Evolutionary conservation across 2,113 vertebrate species (phyloP).

Genomic region (Cebidichthys violaceus): DNA sequence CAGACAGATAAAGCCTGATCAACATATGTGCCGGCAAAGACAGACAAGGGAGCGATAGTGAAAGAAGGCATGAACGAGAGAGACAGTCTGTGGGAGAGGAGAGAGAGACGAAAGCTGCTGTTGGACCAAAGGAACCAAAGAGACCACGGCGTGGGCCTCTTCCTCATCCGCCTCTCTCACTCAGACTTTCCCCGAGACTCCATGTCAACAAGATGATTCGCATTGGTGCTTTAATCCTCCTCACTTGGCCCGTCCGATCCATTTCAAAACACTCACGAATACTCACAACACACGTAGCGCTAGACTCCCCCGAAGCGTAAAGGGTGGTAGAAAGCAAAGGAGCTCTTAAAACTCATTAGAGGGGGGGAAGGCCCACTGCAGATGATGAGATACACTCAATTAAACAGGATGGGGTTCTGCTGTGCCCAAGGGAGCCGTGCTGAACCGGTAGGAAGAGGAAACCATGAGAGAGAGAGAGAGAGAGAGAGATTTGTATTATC

Average conservation of each 20-base stretch:
- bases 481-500: constrained; percentile 45
- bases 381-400: constrained; percentile 81
- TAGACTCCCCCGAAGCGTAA: constrained; percentile 40
- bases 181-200: constrained; percentile 37
- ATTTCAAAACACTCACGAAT: constrained; percentile 57
- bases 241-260: constrained; percentile 53
- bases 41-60: neutral
- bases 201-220: constrained; percentile 59
- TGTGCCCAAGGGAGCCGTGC: constrained; percentile 63
- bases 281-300: constrained; percentile 2
- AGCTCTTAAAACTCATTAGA: constrained; percentile 76
- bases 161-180: constrained; percentile 34
- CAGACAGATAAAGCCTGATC: constrained; percentile 27
- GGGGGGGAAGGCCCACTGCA: constrained; percentile 55
- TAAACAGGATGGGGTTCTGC: constrained; percentile 70
- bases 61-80: neutral
- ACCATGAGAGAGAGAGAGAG: constrained; percentile 15
- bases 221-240: constrained; percentile 65
- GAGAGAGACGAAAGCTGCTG: neutral
- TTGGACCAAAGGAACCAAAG: neutral
- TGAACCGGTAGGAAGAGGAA: constrained; percentile 51
- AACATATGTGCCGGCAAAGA: constrained; percentile 25
- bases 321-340: constrained; percentile 58
- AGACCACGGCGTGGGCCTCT: neutral
- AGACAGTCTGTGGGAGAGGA: neutral